These are phyloP conservation scores for Dasyornis broadbenti DNA, from an alignment of 2,113 vertebrate genomes.

Conservation along the genomic window DNA sequence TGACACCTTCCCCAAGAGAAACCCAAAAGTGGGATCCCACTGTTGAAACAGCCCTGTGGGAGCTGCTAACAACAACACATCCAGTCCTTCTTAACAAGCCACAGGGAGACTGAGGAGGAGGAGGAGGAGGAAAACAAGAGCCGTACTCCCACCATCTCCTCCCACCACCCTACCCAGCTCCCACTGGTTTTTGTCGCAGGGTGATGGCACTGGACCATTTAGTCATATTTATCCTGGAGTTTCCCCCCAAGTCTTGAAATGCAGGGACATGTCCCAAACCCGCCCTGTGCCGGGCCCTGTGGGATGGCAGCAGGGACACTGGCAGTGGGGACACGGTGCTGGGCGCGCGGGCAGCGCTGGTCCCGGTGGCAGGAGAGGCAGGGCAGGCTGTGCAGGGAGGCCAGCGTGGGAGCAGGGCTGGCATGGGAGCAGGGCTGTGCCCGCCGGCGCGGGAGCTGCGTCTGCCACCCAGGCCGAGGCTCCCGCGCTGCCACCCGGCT, in stretches of 20 bases:
- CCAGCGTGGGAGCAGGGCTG: background rate
- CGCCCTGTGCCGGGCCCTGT: rapidly evolving
- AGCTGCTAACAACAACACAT: background rate
- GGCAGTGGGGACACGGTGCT: background rate
- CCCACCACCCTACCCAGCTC: background rate
- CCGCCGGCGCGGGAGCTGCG: background rate
- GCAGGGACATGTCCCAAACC: background rate
- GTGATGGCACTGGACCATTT: rapidly evolving
- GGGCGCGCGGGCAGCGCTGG: rapidly evolving
- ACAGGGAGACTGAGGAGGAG: background rate
- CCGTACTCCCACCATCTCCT: rapidly evolving
- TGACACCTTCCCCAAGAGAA: background rate
- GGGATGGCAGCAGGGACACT: background rate
- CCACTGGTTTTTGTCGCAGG: rapidly evolving
- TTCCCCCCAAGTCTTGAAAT: background rate
- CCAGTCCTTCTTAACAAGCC: background rate
- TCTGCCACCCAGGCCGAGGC: conserved; percentile 39
- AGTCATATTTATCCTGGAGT: background rate
- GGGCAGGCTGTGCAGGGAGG: background rate
- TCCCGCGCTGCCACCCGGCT: background rate
- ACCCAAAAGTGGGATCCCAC: background rate
- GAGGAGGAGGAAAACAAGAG: background rate
- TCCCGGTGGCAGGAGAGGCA: background rate
- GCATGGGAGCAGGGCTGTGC: background rate
- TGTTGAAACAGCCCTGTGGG: background rate